These are phyloP conservation scores for Azemiops feae DNA, from an alignment of 2,113 vertebrate species.

Conservation along the genomic window DNA sequence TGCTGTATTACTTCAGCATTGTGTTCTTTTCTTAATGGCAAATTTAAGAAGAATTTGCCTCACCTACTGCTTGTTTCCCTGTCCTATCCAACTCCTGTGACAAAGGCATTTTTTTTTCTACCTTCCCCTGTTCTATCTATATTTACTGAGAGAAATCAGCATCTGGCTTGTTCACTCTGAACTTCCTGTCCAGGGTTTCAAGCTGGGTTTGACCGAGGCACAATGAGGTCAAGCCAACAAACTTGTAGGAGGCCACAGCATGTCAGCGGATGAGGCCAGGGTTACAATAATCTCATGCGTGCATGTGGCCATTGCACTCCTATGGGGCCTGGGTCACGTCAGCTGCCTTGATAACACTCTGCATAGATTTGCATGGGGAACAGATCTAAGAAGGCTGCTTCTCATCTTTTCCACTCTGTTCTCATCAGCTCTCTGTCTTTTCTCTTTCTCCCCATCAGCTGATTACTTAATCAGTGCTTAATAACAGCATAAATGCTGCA, in stretches of 20 bases:
- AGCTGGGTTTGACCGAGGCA: conserved; percentile 37
- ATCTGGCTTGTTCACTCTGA: conserved; percentile 31
- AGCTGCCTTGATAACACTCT: conserved; percentile 34
- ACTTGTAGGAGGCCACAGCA: conserved; percentile 39
- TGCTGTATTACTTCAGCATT: not conserved
- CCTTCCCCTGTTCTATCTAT: not conserved
- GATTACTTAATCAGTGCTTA: not conserved
- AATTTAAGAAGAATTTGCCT: not conserved
- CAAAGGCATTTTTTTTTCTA: not conserved
- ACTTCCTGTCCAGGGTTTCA: conserved; percentile 45
- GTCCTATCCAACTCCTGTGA: not conserved
- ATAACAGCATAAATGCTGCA: not conserved
- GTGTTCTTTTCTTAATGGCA: not conserved
- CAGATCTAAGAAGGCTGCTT: rapidly evolving
- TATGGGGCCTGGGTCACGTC: conserved; percentile 23
- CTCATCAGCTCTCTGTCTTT: not conserved
- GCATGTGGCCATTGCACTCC: conserved; percentile 52
- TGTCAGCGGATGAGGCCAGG: conserved; percentile 48
- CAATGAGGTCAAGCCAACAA: conserved; percentile 36
- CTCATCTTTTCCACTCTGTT: not conserved
- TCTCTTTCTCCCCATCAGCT: not conserved
- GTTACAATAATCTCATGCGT: conserved; percentile 51
- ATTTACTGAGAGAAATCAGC: conserved; percentile 32
- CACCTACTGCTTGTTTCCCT: not conserved
- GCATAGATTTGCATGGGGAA: not conserved